Evolutionary conservation across 2,888 invertebrate genomes (phyloP).

Genomic region (Xanthia icteritia): DNA sequence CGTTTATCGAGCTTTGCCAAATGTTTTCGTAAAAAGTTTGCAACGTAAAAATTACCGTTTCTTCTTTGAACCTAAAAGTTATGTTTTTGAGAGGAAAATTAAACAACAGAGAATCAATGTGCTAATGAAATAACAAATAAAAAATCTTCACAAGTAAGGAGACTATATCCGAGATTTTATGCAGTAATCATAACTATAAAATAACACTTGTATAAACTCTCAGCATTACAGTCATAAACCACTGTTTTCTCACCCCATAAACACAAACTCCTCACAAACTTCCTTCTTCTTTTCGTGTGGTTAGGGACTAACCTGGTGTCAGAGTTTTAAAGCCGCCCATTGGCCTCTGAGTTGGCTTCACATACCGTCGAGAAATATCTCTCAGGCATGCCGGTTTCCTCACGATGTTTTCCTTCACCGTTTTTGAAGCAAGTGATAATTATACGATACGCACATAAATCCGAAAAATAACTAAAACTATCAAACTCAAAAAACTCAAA

Average conservation of each 20-base stretch:
- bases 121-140: not conserved
- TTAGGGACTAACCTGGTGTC: too few species aligned
- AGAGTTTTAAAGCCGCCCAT: too few species aligned
- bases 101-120: not conserved
- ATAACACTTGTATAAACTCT: not conserved
- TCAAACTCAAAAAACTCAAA: too few species aligned
- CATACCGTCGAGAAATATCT: too few species aligned
- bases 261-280: not conserved
- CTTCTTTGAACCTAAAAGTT: constrained; percentile 1
- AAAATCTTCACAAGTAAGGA: accelerated
- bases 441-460: too few species aligned
- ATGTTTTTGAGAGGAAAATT: not conserved
- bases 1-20: constrained; percentile 15
- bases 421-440: too few species aligned
- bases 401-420: too few species aligned
- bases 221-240: not conserved
- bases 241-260: not conserved
- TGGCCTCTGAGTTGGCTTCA: too few species aligned
- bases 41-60: constrained; percentile 4
- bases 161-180: not conserved
- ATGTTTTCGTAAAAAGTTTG: constrained; percentile 16
- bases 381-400: too few species aligned
- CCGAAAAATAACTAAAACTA: too few species aligned
- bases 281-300: too few species aligned
- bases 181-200: not conserved